Evolutionary conservation across 2,113 vertebrate genomes (phyloP), one percentile per base, ranked within the genome.

Genomic region (Montifringilla adamsi): DNA sequence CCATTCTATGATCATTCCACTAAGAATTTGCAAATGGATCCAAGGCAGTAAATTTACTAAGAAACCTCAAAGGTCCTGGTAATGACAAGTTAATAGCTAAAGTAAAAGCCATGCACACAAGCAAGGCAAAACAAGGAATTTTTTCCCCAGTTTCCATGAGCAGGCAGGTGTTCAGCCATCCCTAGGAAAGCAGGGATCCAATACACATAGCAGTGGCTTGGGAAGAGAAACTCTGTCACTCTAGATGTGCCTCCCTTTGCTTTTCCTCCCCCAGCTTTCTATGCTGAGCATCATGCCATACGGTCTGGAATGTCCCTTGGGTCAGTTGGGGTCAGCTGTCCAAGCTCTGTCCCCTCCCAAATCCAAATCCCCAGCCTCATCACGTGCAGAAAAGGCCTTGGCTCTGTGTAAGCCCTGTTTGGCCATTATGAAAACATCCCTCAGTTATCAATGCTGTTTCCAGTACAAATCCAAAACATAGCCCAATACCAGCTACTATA

Each of bases 51-150:
- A 70, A 78, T 90, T 74, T 66, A 53, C 47, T 27, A 21, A 47
- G 47, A 60, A 53, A 11, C 4, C 17, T 35, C 39, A 31, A 10
- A 31, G 9, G 17, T 68, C 0, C 0, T 47, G 30, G 21, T 41
- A 76, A 82, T 10, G 13, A 18, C n/a, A 83, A 47, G 15, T 53
- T 76, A 76, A 47, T 62, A 62, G 9, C 21, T 68, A 26, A 53
- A 53, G 14, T 11, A 69, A 55, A 75, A 83, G 7, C 17, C 26
- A 41, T 15, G 5, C 14, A 47, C 8, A 12, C 21, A 76, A 76
- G 20, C 18, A 69, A 83, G 60, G 14, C 9, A 47, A 62, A 83
- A 41, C 3, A 21, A 59, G 33, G 13, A 75, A 53, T 41, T 30
- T 22, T 2, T 15, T 89, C 16, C 28, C 19, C 10, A 10, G 11